Conservation (phyloP, 30 jellyfish, hydroid and myxozoan species). For the Rhopilema esculentum region DNA sequence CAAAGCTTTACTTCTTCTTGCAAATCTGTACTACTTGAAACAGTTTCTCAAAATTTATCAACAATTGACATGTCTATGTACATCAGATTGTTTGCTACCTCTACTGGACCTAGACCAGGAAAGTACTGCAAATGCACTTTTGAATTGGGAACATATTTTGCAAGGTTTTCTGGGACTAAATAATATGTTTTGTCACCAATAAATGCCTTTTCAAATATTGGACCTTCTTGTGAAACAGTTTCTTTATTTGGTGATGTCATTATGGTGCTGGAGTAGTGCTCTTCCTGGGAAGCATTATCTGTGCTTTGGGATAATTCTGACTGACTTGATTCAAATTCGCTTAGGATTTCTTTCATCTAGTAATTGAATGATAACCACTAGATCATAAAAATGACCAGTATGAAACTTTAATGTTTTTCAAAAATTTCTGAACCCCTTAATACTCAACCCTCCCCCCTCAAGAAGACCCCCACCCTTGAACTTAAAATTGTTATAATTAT, state of each 20-base stretch:
- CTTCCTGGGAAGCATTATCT: background rate
- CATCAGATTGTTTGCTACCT: background rate
- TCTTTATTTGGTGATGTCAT: background rate
- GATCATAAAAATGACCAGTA: background rate
- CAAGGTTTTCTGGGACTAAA: slow-evolving; percentile 10
- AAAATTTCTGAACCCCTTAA: background rate
- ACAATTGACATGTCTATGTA: background rate
- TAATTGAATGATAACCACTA: background rate
- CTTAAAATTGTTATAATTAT: background rate
- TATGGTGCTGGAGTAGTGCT: background rate
- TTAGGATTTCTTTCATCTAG: background rate
- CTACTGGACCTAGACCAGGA: slow-evolving; percentile 10
- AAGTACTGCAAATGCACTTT: background rate
- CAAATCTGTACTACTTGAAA: background rate
- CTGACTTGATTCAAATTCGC: background rate
- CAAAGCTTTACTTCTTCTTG: background rate
- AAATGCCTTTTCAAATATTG: background rate
- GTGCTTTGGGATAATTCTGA: background rate
- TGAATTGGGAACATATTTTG: slow-evolving; percentile 15
- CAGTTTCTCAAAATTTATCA: background rate
- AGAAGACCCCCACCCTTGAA: background rate
- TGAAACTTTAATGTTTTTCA: background rate
- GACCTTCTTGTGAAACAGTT: background rate
- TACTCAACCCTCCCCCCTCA: background rate
- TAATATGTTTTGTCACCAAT: slow-evolving; percentile 3